These are phyloP conservation scores for Allobates femoralis DNA, from an alignment of 2,797 vertebrate genomes.

Conservation along the genomic window DNA sequence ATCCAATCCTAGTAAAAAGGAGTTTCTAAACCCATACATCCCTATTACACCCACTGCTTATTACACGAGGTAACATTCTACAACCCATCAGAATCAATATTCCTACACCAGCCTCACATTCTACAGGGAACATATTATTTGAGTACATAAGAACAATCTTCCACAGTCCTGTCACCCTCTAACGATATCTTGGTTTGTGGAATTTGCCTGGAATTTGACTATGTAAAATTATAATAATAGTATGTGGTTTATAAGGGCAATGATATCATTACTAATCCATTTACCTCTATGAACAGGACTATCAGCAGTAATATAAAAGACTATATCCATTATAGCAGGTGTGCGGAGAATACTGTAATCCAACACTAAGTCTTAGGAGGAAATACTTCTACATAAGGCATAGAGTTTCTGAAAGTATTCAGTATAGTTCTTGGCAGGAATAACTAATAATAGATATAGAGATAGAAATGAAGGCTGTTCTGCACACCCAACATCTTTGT, in stretches of 20 bases:
- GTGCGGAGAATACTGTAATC: background rate
- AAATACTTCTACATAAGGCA: background rate
- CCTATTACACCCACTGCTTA: background rate
- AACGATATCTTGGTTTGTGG: background rate
- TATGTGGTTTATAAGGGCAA: background rate
- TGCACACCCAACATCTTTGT: background rate
- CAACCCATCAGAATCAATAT: background rate
- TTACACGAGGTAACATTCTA: background rate
- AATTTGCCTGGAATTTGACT: background rate
- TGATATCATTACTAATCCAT: constrained; percentile 1
- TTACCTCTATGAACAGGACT: background rate
- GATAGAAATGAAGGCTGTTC: background rate
- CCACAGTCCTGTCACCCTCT: background rate
- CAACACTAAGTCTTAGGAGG: background rate
- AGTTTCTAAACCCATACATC: too few relatives aligned
- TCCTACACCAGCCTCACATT: background rate
- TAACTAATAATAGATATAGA: background rate
- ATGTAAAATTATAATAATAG: background rate
- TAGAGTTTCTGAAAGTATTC: background rate
- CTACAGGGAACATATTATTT: background rate
- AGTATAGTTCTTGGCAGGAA: background rate
- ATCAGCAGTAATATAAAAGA: background rate
- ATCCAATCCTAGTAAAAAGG: too few relatives aligned
- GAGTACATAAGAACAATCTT: background rate
- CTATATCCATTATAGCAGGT: background rate